Evolutionary conservation across 1,140 invertebrate species (phyloP).

Genomic region (Steinernema feltiae): DNA sequence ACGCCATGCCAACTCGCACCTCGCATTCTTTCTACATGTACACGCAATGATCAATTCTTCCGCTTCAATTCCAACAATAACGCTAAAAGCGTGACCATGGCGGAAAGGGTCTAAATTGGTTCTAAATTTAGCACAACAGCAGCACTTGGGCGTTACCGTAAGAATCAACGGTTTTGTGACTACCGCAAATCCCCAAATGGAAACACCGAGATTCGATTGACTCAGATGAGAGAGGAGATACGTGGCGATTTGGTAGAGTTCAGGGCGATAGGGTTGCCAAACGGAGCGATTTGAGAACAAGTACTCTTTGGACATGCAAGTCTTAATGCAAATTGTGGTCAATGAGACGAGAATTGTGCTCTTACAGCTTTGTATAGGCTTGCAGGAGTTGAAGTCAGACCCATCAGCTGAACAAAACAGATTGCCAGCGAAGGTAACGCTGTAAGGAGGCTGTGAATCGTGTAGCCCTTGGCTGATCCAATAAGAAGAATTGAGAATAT

Average conservation of each 20-base stretch:
- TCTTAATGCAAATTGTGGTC: background rate
- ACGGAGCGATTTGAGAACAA: constrained; percentile 26
- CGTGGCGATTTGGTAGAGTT: constrained; percentile 30
- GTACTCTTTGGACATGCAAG: constrained; percentile 9
- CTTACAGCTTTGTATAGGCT: constrained; percentile 32
- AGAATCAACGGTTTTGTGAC: constrained; percentile 36
- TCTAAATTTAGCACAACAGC: background rate
- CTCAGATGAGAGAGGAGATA: constrained; percentile 29
- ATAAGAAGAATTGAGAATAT: constrained; percentile 37
- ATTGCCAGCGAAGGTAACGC: constrained; percentile 22
- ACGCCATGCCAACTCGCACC: too few relatives aligned
- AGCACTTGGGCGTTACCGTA: constrained; percentile 20
- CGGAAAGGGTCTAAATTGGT: constrained; percentile 34
- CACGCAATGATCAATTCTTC: background rate
- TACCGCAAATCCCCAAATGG: constrained; percentile 41
- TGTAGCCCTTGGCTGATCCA: background rate
- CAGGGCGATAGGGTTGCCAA: constrained; percentile 23
- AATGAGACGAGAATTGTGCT: background rate
- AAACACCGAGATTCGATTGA: constrained; percentile 36
- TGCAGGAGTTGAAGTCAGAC: constrained; percentile 34
- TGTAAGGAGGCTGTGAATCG: constrained; percentile 6
- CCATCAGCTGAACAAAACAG: constrained; percentile 32
- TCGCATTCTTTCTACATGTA: too few relatives aligned
- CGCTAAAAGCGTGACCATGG: constrained; percentile 32
- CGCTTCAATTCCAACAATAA: constrained; percentile 30